Evolutionary conservation across 2,797 vertebrate species (phyloP).

Genomic region (Phalloptychus januarius): DNA sequence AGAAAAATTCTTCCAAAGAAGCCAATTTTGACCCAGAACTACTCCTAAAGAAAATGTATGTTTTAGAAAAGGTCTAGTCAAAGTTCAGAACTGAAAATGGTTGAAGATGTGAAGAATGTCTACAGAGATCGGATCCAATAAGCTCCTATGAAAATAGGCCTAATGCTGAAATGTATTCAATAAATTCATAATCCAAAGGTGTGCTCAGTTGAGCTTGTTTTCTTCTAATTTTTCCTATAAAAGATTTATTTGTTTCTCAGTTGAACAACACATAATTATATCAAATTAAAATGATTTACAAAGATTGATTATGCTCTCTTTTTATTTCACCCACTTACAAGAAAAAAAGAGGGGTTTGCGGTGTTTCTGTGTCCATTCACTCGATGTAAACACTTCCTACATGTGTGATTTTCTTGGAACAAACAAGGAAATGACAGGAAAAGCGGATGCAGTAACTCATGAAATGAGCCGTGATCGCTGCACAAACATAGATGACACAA

Average conservation of each 20-base stretch:
- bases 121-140: neutral
- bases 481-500: slow-evolving; percentile 15
- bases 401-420: slow-evolving; percentile 18
- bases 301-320: neutral
- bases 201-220: neutral
- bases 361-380: neutral
- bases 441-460: slow-evolving; percentile 22
- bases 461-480: slow-evolving; percentile 20
- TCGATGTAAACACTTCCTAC: neutral
- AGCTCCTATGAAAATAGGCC: neutral
- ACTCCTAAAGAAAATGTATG: neutral
- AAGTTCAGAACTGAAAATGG: neutral
- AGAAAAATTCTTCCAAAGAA: neutral
- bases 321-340: neutral
- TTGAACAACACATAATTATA: neutral
- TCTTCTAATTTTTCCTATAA: neutral
- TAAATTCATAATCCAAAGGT: neutral
- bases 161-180: neutral
- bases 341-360: neutral
- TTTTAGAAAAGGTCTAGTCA: neutral
- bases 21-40: neutral
- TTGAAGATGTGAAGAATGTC: neutral
- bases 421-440: slow-evolving; percentile 33
- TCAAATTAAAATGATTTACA: neutral
- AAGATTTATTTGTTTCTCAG: neutral